Evolutionary conservation across 2,888 invertebrate genomes (phyloP), one percentile per base, ranked within the genome.

Genomic region (Drosophila pegasa): DNA sequence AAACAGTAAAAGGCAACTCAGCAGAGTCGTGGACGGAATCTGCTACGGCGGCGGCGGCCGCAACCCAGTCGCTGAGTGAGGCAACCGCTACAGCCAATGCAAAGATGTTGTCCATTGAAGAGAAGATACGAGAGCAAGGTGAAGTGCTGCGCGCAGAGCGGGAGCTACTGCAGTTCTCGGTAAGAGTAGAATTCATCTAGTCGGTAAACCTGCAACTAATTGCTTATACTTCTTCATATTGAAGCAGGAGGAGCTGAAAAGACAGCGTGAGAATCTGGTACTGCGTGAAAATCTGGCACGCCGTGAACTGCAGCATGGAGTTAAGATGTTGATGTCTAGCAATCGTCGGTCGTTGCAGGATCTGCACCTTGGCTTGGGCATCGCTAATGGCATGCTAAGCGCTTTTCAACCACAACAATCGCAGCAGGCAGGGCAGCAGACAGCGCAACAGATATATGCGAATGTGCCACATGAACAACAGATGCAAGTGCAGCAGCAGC

Each of bases 111-210:
- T 93, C 93, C 63, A 93, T 95, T 78, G 95, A 95, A 85, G 94
- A 94, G 87, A 94, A 94, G 89, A 93, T 95, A 68, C 94, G 94
- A 60, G 94, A 95, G 71, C 95, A 95, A 89, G 95, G 95, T 93
- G 95, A 96, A 91, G 95, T 96, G 22, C 93, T 96, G 33, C 95
- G 96, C 75, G 96, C 96, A 71, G 96, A 96, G 92, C 94, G 96
- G 45, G 96, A 96, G 91, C 93, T 96, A 2, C 91, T 96, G 5
- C 96, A 96, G 40, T 87, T 90, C 41, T 86, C 85, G 85, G 85
- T 85, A 56, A 69, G 84, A 54, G 1, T 3, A 7, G 2, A 1
- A 22, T 40, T 14, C 1, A 7, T 27, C 7, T 5, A 9, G 27
- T 10, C n/a, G n/a, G 7, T 33, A 1, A 22, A 16, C 8, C 25